Conservation (phyloP, 2,113 vertebrate genomes). For the Columba janthina region DNA sequence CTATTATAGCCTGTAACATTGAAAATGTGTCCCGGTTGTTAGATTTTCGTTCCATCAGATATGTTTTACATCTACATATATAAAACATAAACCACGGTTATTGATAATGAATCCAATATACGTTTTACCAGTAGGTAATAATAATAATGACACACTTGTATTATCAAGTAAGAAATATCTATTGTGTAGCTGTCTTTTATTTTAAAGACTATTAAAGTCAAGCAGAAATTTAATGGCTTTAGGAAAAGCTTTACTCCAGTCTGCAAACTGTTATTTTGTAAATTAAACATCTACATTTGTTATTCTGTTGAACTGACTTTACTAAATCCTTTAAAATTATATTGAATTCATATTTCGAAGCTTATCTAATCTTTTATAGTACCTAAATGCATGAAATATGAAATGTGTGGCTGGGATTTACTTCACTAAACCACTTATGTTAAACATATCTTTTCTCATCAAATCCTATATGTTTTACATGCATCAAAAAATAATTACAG, state of each 20-base stretch:
- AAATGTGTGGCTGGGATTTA: slow-evolving; percentile 40
- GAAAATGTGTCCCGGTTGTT: background rate
- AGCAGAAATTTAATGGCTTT: background rate
- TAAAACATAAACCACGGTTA: background rate
- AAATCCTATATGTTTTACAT: slow-evolving; percentile 62
- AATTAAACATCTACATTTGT: slow-evolving; percentile 35
- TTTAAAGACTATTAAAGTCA: slow-evolving; percentile 32
- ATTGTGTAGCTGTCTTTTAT: background rate
- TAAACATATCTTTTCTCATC: slow-evolving; percentile 56
- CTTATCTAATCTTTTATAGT: slow-evolving; percentile 11
- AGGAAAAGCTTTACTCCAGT: slow-evolving; percentile 15
- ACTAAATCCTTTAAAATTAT: slow-evolving; percentile 27
- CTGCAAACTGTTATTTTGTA: slow-evolving; percentile 18
- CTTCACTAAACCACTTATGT: slow-evolving; percentile 33
- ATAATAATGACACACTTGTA: background rate
- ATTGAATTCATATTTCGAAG: slow-evolving; percentile 33
- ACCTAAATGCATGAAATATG: background rate
- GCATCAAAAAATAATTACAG: slow-evolving; percentile 66
- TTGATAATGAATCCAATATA: background rate
- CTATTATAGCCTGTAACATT: background rate
- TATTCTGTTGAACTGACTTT: slow-evolving; percentile 23
- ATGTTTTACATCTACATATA: background rate
- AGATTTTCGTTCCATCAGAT: background rate
- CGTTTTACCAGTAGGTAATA: slow-evolving; percentile 15
- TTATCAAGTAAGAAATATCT: slow-evolving; percentile 7